These are phyloP conservation scores for Chrysemys picta DNA, from an alignment of 2,113 vertebrate genomes.

Conservation along the genomic window DNA sequence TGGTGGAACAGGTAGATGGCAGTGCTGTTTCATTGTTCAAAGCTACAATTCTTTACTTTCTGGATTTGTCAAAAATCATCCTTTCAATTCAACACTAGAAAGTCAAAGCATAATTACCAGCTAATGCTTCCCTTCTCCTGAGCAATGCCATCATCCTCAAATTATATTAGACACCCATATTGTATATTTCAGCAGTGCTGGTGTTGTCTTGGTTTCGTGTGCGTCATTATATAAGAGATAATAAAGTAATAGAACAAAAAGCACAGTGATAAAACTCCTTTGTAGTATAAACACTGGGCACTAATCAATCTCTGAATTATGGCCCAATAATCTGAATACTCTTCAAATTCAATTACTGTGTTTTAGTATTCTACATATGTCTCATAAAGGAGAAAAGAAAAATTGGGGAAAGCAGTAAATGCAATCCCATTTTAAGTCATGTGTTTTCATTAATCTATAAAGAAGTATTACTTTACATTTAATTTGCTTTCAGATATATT, in stretches of 20 bases:
- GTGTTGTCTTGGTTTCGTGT: constrained; percentile 62
- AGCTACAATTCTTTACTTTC: neutral
- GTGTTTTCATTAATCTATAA: neutral
- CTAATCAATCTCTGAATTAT: constrained; percentile 16
- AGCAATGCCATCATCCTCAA: constrained; percentile 78
- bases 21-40: constrained; percentile 47
- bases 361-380: constrained; percentile 7
- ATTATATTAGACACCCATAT: constrained; percentile 80
- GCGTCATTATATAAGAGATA: constrained; percentile 59
- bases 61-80: constrained; percentile 50
- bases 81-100: constrained; percentile 73
- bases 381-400: neutral
- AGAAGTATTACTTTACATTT: constrained; percentile 18
- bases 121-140: constrained; percentile 75
- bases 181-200: constrained; percentile 56
- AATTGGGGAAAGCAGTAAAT: neutral
- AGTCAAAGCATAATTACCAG: constrained; percentile 80
- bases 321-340: constrained; percentile 21
- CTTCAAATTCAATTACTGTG: constrained; percentile 35
- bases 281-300: constrained; percentile 38
- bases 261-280: constrained; percentile 42
- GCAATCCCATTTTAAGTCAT: neutral
- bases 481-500: constrained; percentile 21
- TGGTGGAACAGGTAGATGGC: constrained; percentile 64
- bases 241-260: constrained; percentile 40